These are phyloP conservation scores for Neolamprologus devosi DNA, from an alignment of 2,113 vertebrate species.

Conservation along the genomic window DNA sequence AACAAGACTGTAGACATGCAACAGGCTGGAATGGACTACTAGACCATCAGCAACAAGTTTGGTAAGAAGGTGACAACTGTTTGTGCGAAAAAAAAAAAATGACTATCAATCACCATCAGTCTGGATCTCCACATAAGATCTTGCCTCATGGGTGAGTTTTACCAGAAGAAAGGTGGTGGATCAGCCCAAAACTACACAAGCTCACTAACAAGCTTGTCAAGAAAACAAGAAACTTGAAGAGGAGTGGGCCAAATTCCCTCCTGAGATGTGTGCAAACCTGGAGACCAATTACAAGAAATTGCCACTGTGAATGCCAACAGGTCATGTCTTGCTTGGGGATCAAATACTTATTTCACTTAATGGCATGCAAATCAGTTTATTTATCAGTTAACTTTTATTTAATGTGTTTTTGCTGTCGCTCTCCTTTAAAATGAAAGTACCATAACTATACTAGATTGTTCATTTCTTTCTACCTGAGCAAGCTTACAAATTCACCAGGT, in stretches of 20 bases:
- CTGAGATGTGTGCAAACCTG: background rate
- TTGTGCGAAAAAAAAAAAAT: background rate
- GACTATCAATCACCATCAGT: background rate
- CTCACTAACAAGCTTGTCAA: background rate
- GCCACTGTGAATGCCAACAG: background rate
- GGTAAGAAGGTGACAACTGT: background rate
- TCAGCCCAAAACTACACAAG: background rate
- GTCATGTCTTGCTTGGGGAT: background rate
- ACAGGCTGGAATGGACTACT: background rate
- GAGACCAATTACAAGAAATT: background rate
- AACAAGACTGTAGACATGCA: background rate
- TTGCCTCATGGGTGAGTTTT: background rate
- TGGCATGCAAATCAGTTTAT: background rate
- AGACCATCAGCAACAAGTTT: background rate
- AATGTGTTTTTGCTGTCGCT: background rate
- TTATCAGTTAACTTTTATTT: background rate
- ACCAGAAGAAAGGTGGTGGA: background rate
- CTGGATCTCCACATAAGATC: fast-evolving
- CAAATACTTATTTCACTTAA: background rate
- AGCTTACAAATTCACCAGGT: background rate
- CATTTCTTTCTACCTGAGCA: background rate
- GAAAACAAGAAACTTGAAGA: background rate
- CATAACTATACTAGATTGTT: background rate
- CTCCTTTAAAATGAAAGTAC: background rate
- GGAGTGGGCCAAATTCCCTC: background rate